Evolutionary conservation across 1,140 invertebrate species (phyloP).

Genomic region (Sinonovacula constricta): DNA sequence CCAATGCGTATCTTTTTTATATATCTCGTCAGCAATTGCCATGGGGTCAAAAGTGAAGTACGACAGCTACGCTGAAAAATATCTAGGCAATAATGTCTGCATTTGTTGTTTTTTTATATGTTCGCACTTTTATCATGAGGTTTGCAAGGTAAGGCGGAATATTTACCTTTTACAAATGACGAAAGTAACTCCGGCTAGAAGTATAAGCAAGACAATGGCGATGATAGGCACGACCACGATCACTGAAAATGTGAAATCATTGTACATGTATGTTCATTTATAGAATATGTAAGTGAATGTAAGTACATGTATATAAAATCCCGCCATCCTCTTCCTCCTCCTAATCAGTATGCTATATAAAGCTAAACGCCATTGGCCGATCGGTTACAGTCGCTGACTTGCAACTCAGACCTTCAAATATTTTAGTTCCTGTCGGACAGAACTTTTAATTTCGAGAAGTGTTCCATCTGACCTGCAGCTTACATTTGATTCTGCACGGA

Average conservation of each 20-base stretch:
- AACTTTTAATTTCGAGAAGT: too few species aligned
- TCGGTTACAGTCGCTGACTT: too few species aligned
- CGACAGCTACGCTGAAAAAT: not conserved
- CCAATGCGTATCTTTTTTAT: not conserved
- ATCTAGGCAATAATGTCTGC: not conserved
- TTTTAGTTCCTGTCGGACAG: too few species aligned
- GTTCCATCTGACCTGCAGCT: too few species aligned
- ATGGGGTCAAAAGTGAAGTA: too few species aligned
- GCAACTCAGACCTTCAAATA: too few species aligned
- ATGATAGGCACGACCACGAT: conserved; percentile 19
- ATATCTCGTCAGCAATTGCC: not conserved
- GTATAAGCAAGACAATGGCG: not conserved
- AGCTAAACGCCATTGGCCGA: too few species aligned
- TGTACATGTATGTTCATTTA: conserved; percentile 28
- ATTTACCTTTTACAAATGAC: conserved; percentile 42
- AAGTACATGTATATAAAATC: too few species aligned
- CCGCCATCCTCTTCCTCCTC: too few species aligned
- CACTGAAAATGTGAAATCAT: conserved; percentile 28
- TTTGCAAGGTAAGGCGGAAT: not conserved
- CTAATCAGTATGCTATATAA: too few species aligned
- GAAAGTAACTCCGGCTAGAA: conserved; percentile 12
- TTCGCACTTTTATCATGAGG: not conserved
- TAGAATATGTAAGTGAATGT: conserved; percentile 2
- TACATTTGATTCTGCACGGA: too few species aligned
- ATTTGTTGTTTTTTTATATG: not conserved